phyloP scores from a whole-genome alignment of 2,888 invertebrate species.

The Apamea crenata region DNA sequence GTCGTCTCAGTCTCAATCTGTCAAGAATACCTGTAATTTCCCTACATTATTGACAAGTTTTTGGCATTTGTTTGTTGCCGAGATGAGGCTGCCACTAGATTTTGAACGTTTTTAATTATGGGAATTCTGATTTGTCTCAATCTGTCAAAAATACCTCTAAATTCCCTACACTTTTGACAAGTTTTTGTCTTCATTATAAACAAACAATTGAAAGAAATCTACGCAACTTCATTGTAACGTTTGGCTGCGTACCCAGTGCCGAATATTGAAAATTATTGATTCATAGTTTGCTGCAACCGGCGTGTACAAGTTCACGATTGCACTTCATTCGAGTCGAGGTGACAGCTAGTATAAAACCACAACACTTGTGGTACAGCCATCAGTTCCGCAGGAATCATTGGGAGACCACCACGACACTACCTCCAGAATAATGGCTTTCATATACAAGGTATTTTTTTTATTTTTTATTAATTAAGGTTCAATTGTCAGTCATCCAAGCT shows the following conservation, averaged over 20 bases:
- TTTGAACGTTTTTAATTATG: no score
- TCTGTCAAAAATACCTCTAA: no score
- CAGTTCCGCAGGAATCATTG: conserved; percentile 82
- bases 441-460: conserved; percentile 81
- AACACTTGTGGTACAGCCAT: conserved; percentile 72
- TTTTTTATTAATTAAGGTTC: background rate
- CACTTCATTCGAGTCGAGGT: conserved; percentile 81
- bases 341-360: conserved; percentile 86
- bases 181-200: conserved; percentile 49
- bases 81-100: no score
- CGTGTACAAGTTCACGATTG: conserved; percentile 84
- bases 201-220: conserved; percentile 69
- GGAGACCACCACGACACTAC: conserved; percentile 66
- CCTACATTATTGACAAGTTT: no score
- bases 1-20: no score
- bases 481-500: background rate
- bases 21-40: no score
- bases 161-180: no score
- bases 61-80: no score
- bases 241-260: conserved; percentile 78
- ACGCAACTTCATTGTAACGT: conserved; percentile 80
- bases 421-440: conserved; percentile 80
- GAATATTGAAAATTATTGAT: conserved; percentile 89
- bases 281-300: conserved; percentile 87
- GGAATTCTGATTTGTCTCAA: no score